phyloP scores from a whole-genome alignment of 2,113 vertebrate species.

The Steatornis caripensis region DNA sequence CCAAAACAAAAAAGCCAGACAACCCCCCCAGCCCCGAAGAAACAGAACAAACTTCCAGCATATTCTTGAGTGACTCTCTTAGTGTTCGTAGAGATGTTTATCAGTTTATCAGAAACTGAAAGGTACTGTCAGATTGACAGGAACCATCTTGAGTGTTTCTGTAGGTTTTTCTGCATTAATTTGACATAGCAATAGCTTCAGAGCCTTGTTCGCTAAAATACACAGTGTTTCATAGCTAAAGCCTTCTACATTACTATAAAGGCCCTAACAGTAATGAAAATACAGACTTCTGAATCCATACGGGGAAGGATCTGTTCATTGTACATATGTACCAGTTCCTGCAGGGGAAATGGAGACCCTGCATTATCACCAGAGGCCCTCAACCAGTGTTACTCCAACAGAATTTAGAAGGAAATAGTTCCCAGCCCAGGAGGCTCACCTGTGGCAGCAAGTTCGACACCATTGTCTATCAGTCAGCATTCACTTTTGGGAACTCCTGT shows the following conservation, averaged over 20 bases:
- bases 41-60: neutral
- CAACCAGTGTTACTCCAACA: neutral
- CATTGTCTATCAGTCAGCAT: neutral
- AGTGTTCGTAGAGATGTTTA: neutral
- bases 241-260: neutral
- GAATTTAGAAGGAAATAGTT: neutral
- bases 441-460: neutral
- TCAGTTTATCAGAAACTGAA: neutral
- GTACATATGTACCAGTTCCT: neutral
- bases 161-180: neutral
- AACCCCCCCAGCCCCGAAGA: accelerated
- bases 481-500: neutral
- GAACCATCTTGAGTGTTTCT: neutral
- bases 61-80: neutral
- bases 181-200: neutral
- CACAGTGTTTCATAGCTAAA: neutral
- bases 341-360: neutral
- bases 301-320: neutral
- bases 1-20: neutral
- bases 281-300: neutral
- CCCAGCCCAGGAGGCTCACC: neutral
- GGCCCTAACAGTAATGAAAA: neutral
- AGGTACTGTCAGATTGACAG: neutral
- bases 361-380: neutral
- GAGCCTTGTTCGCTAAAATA: neutral